A percentile compares a stretch with the other conserved stretches of the same genome.
Evolutionary conservation across 2,113 vertebrate genomes (phyloP).

Genomic region (Microtus montanus): DNA sequence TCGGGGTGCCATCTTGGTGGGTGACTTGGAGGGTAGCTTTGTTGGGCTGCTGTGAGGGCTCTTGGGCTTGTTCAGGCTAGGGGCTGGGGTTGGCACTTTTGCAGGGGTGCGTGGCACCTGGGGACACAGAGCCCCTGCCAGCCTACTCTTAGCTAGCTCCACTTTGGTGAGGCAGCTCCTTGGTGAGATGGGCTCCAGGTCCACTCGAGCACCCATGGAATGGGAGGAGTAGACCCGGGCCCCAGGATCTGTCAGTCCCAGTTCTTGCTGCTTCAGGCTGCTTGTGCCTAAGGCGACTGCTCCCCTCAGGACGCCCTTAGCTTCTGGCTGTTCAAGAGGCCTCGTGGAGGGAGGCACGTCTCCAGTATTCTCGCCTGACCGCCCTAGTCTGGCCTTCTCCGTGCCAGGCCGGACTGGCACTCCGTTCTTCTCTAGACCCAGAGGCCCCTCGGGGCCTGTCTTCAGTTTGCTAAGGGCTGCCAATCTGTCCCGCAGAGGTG

Average conservation of each 20-base stretch:
- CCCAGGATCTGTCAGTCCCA: conserved; percentile 81
- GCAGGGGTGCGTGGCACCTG: conserved; percentile 87
- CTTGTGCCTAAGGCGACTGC: conserved; percentile 73
- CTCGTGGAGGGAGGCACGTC: conserved; percentile 8
- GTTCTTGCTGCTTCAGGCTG: conserved; percentile 88
- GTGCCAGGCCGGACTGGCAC: conserved; percentile 48
- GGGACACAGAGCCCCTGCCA: conserved; percentile 83
- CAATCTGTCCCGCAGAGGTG: conserved; percentile 91
- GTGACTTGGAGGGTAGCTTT: conserved; percentile 92
- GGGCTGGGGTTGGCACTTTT: conserved; percentile 85
- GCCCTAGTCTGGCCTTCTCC: conserved; percentile 63
- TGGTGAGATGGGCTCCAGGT: conserved; percentile 81
- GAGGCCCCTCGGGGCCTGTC: conserved; percentile 82
- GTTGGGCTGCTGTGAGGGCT: conserved; percentile 92
- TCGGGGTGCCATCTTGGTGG: conserved; percentile 87
- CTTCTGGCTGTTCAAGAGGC: conserved; percentile 69
- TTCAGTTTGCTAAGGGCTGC: conserved; percentile 90
- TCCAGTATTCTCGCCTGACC: conserved; percentile 66
- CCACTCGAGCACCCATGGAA: conserved; percentile 85
- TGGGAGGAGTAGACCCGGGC: conserved; percentile 84
- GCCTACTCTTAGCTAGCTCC: conserved; percentile 88
- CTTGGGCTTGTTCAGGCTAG: conserved; percentile 85
- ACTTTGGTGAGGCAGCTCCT: conserved; percentile 86
- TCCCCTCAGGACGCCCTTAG: conserved; percentile 54
- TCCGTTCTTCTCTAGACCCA: conserved; percentile 68